phyloP scores from a whole-genome alignment of 37 sponge, comb jelly and placozoan species.

The Beroe forskalii region DNA sequence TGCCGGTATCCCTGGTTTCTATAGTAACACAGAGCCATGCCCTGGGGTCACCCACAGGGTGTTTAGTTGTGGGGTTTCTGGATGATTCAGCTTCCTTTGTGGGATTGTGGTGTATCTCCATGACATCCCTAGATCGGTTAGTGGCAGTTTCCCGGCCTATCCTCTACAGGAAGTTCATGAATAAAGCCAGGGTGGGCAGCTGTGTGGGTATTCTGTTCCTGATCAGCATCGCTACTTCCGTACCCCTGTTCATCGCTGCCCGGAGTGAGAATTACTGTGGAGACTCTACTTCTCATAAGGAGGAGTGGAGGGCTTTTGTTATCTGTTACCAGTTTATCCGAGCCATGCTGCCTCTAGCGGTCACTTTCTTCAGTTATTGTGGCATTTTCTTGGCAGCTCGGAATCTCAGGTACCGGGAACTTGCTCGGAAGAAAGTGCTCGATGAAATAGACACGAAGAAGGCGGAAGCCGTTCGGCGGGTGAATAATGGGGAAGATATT shows the following conservation, averaged over 20 bases:
- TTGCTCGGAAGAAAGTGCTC: constrained; percentile 19
- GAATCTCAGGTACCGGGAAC: neutral
- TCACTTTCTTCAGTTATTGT: neutral
- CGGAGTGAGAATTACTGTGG: neutral
- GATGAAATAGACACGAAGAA: neutral
- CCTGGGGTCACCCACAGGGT: neutral
- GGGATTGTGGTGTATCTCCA: constrained; percentile 29
- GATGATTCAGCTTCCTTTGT: neutral
- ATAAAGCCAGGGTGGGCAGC: neutral
- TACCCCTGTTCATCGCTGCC: neutral
- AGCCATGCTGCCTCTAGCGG: neutral
- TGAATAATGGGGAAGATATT: neutral
- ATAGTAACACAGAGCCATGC: neutral
- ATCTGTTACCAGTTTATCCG: neutral
- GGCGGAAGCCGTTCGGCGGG: neutral
- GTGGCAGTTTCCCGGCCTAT: constrained; percentile 6
- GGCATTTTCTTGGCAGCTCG: constrained; percentile 18
- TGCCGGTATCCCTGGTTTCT: neutral
- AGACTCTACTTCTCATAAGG: neutral
- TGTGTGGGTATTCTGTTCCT: neutral
- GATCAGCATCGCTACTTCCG: neutral
- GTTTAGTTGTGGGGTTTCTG: neutral
- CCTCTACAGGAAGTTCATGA: constrained; percentile 5
- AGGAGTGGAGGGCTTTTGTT: neutral
- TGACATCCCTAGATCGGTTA: neutral